phyloP scores from a whole-genome alignment of 2,797 vertebrate genomes.

The Myotis planiceps region DNA sequence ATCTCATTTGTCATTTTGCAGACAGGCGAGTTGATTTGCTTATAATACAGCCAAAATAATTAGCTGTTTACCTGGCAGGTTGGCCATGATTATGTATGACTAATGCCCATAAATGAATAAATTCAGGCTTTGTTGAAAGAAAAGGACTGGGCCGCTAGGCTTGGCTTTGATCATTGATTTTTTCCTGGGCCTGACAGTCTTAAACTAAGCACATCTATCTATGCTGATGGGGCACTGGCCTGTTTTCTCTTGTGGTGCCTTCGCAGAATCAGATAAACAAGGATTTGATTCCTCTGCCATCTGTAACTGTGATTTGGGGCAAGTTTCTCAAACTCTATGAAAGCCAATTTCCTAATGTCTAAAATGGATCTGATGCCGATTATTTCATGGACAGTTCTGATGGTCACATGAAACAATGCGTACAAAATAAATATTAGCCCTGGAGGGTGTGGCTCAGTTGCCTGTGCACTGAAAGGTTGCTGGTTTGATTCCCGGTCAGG shows the following conservation, averaged over 20 bases:
- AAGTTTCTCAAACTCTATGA: constrained; percentile 15
- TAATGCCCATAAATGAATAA: constrained; percentile 64
- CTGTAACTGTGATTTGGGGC: not conserved
- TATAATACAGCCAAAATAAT: constrained; percentile 66
- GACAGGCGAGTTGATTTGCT: constrained; percentile 58
- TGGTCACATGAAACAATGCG: not conserved
- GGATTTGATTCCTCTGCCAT: not conserved
- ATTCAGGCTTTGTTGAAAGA: constrained; percentile 28
- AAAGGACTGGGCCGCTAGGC: constrained; percentile 34
- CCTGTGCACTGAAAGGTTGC: not conserved
- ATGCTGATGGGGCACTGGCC: not conserved
- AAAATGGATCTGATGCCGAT: not conserved
- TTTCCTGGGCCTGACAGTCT: constrained; percentile 7
- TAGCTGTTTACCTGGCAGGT: constrained; percentile 65
- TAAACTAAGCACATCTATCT: not conserved
- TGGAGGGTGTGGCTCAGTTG: not conserved
- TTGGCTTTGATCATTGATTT: constrained; percentile 56
- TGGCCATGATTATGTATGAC: constrained; percentile 54
- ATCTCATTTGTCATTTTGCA: constrained; percentile 67
- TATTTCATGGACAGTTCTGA: not conserved
- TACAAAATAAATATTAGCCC: not conserved
- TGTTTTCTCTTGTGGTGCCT: not conserved
- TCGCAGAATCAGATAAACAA: not conserved
- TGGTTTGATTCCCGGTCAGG: not conserved
- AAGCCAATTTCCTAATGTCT: not conserved